Conservation (phyloP, 1,140 invertebrate genomes). For the Potamilus streckersoni region DNA sequence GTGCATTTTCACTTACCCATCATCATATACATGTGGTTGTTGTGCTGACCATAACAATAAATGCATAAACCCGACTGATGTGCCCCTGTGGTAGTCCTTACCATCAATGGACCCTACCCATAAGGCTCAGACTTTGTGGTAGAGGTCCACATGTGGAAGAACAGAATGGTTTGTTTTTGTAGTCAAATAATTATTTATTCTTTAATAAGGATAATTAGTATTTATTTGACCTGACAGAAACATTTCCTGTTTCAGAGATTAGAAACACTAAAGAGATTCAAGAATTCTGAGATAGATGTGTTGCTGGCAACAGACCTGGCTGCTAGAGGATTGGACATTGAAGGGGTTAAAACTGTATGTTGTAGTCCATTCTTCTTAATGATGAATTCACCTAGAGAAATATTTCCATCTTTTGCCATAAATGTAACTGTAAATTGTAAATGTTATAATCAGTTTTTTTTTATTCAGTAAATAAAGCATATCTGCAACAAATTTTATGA, state of each 20-base stretch:
- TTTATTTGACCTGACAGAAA: no score
- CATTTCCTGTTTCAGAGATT: constrained; percentile 75
- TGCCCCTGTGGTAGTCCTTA: no score
- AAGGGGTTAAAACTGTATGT: constrained; percentile 90
- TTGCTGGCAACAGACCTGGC: constrained; percentile 97
- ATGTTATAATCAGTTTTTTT: not conserved
- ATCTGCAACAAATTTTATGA: not conserved
- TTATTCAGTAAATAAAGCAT: not conserved
- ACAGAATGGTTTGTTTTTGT: not conserved
- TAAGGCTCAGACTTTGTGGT: not conserved
- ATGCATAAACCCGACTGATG: no score
- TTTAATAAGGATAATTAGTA: no score
- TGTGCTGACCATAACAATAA: no score
- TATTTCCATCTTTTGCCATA: not conserved
- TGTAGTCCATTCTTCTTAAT: not conserved
- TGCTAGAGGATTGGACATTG: constrained; percentile 95
- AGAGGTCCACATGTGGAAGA: not conserved
- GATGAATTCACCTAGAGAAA: not conserved
- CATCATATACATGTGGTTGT: no score
- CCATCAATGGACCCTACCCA: no score
- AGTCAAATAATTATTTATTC: no score
- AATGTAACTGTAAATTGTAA: not conserved
- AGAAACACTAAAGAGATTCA: constrained; percentile 90
- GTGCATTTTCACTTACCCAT: no score
- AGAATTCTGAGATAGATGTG: constrained; percentile 89